phyloP scores from a whole-genome alignment of 2,888 invertebrate species.

The Glaucopsyche alexis region DNA sequence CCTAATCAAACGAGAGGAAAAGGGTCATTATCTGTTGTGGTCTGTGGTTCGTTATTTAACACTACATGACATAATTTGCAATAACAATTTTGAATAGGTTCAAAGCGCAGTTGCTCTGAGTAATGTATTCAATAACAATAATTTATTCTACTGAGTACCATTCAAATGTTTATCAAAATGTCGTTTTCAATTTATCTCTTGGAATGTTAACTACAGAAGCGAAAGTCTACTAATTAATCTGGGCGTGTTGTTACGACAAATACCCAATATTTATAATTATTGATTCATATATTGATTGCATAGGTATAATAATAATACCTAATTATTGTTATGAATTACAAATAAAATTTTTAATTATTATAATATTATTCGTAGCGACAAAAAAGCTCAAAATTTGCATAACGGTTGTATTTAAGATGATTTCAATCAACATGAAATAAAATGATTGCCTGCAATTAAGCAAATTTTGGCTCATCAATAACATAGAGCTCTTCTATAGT shows the following conservation, averaged over 20 bases:
- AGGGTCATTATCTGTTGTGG: neutral
- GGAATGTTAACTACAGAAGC: slow-evolving; percentile 10
- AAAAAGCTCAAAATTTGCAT: neutral
- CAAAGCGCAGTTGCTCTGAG: slow-evolving; percentile 6
- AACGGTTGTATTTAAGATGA: neutral
- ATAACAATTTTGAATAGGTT: neutral
- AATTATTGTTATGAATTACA: neutral
- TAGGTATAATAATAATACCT: neutral
- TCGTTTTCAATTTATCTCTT: slow-evolving; percentile 25
- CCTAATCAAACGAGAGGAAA: neutral
- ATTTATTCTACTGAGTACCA: slow-evolving; percentile 18
- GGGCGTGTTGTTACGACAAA: neutral
- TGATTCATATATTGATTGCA: neutral
- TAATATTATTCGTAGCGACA: neutral
- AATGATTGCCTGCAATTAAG: neutral
- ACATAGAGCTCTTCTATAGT: neutral
- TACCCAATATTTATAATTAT: neutral
- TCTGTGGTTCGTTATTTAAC: neutral
- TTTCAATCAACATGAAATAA: slow-evolving; percentile 8
- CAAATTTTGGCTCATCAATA: slow-evolving; percentile 15
- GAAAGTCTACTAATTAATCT: slow-evolving; percentile 12
- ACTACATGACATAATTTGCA: slow-evolving; percentile 8
- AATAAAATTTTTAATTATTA: neutral
- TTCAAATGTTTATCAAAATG: slow-evolving; percentile 28
- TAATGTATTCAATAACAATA: slow-evolving; percentile 23